Conservation (phyloP, 2,113 vertebrate genomes). For the Hydrolagus affinis region DNA sequence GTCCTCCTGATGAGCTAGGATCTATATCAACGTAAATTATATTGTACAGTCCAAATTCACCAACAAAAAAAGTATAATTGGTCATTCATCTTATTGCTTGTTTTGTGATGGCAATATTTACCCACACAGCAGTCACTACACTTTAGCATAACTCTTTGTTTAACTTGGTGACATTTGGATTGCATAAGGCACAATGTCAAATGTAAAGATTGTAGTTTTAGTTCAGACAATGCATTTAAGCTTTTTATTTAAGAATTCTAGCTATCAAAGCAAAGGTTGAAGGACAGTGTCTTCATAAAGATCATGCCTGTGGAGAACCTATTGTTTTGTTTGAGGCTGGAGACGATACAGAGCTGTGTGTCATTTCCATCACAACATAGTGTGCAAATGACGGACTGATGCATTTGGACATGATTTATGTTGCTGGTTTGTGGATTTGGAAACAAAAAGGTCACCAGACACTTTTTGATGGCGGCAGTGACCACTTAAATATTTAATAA, state of each 20-base stretch:
- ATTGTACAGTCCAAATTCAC: no score
- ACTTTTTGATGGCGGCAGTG: slow-evolving; percentile 8
- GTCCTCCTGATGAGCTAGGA: no score
- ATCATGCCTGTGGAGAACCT: not conserved
- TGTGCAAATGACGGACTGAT: not conserved
- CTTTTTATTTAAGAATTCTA: not conserved
- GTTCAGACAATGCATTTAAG: not conserved
- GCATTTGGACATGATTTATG: slow-evolving; percentile 21
- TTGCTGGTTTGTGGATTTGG: not conserved
- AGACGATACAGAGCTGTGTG: not conserved
- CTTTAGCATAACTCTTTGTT: no score
- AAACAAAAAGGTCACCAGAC: not conserved
- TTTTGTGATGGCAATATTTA: not conserved
- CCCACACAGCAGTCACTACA: not conserved
- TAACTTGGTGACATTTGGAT: no score
- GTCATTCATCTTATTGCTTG: not conserved
- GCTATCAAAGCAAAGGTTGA: not conserved
- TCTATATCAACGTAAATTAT: no score
- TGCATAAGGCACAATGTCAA: no score
- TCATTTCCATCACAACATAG: not conserved
- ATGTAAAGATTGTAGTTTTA: no score
- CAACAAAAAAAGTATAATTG: not conserved
- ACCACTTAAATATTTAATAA: slow-evolving; percentile 19
- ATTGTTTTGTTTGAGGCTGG: not conserved
- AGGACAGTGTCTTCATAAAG: not conserved